Percentiles rank a stretch among this genome's conserved stretches.
These are phyloP conservation scores for Semnopithecus entellus DNA, from an alignment of 2,113 vertebrate species.

Conservation along the genomic window DNA sequence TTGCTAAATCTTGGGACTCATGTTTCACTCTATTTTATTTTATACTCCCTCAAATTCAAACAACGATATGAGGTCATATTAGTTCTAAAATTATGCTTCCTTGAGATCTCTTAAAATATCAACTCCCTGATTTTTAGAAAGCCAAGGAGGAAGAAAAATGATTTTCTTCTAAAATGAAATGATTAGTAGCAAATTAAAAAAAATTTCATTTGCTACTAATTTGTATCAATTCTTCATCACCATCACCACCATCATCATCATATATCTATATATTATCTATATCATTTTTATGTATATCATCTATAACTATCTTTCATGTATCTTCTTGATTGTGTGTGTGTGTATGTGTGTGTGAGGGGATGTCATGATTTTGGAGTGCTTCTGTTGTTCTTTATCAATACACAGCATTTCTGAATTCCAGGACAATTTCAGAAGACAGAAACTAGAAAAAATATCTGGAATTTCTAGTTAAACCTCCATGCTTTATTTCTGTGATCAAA, in stretches of 20 bases:
- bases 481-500: background rate
- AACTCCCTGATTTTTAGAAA: background rate
- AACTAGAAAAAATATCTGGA: background rate
- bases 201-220: too few species aligned
- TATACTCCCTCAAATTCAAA: background rate
- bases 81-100: background rate
- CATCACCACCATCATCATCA: background rate
- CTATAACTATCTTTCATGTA: background rate
- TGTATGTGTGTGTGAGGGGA: too few species aligned
- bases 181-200: too few species aligned
- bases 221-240: background rate
- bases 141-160: background rate
- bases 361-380: background rate
- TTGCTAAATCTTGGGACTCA: background rate
- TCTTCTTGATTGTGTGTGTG: background rate
- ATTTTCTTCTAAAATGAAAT: background rate
- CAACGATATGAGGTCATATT: background rate
- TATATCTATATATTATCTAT: too few species aligned
- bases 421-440: background rate
- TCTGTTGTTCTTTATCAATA: background rate
- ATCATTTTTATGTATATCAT: too few species aligned
- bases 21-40: background rate
- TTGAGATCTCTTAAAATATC: background rate
- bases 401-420: background rate
- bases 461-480: background rate